Percentiles rank a stretch among this genome's conserved stretches.
These are phyloP conservation scores for Dicranocentrus wangi DNA, from an alignment of 2,888 invertebrate genomes.

Conservation along the genomic window DNA sequence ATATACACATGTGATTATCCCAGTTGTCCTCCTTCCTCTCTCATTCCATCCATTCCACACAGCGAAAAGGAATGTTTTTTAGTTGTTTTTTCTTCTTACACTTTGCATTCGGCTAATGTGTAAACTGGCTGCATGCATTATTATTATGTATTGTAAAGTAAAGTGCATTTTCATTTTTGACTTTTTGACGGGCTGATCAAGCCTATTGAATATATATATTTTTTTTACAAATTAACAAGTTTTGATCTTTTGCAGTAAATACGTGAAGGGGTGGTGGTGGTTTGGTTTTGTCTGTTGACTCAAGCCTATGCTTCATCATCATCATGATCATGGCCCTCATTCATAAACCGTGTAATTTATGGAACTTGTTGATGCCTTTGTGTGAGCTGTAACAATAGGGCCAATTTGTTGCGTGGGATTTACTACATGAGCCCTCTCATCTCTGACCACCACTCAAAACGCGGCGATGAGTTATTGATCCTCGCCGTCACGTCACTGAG, in stretches of 20 bases:
- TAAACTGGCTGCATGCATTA: constrained; percentile 20
- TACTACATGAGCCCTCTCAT: background rate
- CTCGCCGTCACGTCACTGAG: no score
- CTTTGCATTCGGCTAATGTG: no score
- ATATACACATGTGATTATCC: background rate
- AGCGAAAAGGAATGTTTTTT: background rate
- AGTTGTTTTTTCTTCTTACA: constrained; percentile 2
- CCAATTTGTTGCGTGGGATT: constrained; percentile 56
- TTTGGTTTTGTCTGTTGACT: constrained; percentile 9
- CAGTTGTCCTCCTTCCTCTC: constrained; percentile 47
- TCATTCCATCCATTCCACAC: no score
- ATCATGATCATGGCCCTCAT: background rate
- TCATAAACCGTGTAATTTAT: constrained; percentile 62
- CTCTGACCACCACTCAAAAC: background rate
- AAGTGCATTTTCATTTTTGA: background rate
- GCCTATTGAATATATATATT: constrained; percentile 2
- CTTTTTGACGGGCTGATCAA: background rate
- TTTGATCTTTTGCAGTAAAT: background rate
- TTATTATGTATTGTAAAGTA: background rate
- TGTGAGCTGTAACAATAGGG: constrained; percentile 41
- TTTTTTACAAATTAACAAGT: constrained; percentile 44
- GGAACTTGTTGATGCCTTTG: constrained; percentile 40
- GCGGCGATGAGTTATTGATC: background rate
- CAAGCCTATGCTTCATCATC: constrained; percentile 9
- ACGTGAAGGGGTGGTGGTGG: background rate